Percentiles rank a stretch among this genome's conserved stretches.
Conservation (phyloP, 2,888 invertebrate genomes). For the Augiades crinisus region DNA sequence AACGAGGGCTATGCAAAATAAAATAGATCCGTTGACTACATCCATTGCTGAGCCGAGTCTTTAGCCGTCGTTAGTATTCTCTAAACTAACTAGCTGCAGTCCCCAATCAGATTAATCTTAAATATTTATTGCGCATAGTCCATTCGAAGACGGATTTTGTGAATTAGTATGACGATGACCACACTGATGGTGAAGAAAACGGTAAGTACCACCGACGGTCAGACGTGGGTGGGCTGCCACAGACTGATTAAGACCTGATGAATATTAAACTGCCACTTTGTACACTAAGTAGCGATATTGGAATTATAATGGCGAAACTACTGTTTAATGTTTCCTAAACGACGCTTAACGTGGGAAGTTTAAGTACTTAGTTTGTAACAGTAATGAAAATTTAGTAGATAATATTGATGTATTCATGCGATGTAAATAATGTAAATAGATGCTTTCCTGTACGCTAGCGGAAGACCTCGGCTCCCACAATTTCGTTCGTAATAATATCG, state of each 20-base stretch:
- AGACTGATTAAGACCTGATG: constrained; percentile 70
- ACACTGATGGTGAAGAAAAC: constrained; percentile 73
- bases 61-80: constrained; percentile 68
- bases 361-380: constrained; percentile 14
- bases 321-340: constrained; percentile 25
- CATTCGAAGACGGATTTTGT: constrained; percentile 64
- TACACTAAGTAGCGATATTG: constrained; percentile 26
- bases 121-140: constrained; percentile 79
- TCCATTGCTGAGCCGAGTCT: constrained; percentile 40
- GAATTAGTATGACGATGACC: constrained; percentile 78
- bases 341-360: constrained; percentile 25
- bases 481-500: not conserved
- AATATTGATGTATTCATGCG: constrained; percentile 20
- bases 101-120: constrained; percentile 78
- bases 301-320: constrained; percentile 27
- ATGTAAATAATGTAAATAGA: constrained; percentile 24
- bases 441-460: constrained; percentile 13
- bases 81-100: constrained; percentile 52
- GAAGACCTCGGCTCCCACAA: constrained; percentile 4
- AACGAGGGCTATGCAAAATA: constrained; percentile 36
- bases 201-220: constrained; percentile 51
- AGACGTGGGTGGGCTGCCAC: constrained; percentile 73
- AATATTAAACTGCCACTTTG: constrained; percentile 54
- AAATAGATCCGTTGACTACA: constrained; percentile 37
- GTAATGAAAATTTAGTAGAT: constrained; percentile 21